Evolutionary conservation across 2,888 invertebrate genomes (phyloP).

Genomic region (Adineta ricciae): DNA sequence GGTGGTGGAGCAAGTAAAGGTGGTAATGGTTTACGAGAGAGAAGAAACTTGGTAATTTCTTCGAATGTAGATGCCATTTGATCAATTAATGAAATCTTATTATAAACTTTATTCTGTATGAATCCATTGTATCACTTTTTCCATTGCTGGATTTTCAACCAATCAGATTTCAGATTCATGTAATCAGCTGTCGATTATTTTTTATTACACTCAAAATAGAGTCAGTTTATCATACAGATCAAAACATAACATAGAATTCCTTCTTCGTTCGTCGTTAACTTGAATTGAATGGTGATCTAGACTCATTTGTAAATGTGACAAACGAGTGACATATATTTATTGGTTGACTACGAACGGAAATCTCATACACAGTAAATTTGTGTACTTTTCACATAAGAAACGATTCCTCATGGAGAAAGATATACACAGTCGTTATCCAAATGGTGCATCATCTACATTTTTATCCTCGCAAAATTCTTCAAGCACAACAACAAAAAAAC

Average conservation of each 20-base stretch:
- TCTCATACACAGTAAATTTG: too few species aligned
- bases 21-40: background rate
- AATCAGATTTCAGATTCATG: background rate
- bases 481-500: conserved; percentile 65
- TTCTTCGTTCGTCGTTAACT: background rate
- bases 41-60: background rate
- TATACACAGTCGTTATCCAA: background rate
- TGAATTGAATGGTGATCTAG: background rate
- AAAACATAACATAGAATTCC: background rate
- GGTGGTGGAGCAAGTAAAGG: background rate
- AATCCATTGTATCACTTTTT: background rate
- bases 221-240: background rate
- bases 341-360: background rate
- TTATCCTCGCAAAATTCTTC: background rate
- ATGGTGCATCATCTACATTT: background rate
- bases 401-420: background rate
- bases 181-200: background rate
- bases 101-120: too few species aligned
- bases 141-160: background rate
- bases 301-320: background rate
- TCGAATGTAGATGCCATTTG: background rate
- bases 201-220: background rate
- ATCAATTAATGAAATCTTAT: too few species aligned
- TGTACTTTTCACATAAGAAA: background rate
- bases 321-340: background rate